Evolutionary conservation across 2,888 invertebrate species (phyloP), one percentile per base, ranked within the genome.

Genomic region (Halictus quadricinctus): DNA sequence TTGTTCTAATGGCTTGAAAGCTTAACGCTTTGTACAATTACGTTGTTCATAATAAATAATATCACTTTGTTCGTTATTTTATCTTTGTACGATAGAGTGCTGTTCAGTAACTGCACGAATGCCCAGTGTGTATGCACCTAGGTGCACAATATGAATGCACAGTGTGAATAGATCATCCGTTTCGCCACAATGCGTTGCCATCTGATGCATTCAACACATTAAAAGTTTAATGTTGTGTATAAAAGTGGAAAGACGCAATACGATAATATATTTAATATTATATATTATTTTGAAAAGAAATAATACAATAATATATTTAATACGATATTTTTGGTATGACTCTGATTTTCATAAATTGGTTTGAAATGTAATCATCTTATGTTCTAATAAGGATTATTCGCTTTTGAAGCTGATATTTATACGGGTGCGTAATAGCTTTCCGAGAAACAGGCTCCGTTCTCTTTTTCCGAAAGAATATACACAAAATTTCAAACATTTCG

Each of bases 401-500:
- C 15, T n/a, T 29, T 29, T 15, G 5, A 29, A 15, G 15, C 15
- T 64, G 15, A 15, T 15, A 64, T 15, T 2, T 2, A 15, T 8
- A n/a, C 48, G 6, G 3, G 3, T 3, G 13, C n/a, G 60, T 21
- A 60, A 12, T 10, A 60, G n/a, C n/a, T 12, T 18, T 7, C 21
- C n/a, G 2, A 66, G 36, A 36, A 21, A 15, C 29, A 4, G 50
- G 43, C 13, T 25, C 12, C n/a, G n/a, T 75, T 48, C 4, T 29
- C n/a, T 43, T 66, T 66, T 80, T 66, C 36, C 25, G 7, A 66
- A 18, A 41, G n/a, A 48, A 36, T 50, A 66, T 54, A 50, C 13
- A 4, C 58, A 50, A 58, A 48, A 72, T 79, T 66, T 50, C 75
- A 36, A 29, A n/a, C 13, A n/a, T 66, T 80, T 41, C 41, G 50